Evolutionary conservation across 2,113 vertebrate genomes (phyloP).

Genomic region (Nicator chloris): DNA sequence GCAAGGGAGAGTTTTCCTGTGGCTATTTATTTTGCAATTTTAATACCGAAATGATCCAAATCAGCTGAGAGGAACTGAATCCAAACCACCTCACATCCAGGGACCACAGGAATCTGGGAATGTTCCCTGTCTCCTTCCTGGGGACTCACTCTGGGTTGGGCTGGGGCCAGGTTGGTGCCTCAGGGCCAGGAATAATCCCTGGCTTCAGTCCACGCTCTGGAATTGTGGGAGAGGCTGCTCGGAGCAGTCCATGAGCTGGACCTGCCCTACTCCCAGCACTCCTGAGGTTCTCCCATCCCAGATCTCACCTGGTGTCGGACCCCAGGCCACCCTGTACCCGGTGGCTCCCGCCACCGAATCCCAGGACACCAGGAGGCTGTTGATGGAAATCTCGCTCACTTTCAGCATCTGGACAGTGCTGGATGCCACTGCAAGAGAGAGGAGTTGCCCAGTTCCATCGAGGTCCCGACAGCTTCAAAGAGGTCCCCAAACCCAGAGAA

Average conservation of each 20-base stretch:
- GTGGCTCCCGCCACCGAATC: slow-evolving; percentile 82
- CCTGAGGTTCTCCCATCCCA: neutral
- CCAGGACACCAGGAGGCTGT: slow-evolving; percentile 78
- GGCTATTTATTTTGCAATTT: neutral
- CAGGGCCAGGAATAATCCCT: neutral
- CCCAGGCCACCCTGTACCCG: slow-evolving; percentile 85
- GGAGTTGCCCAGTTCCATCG: neutral
- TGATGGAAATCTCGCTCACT: slow-evolving; percentile 77
- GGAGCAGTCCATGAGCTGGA: neutral
- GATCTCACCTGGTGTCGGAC: slow-evolving; percentile 81
- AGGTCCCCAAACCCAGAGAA: neutral
- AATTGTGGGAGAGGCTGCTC: neutral
- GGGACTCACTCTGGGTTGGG: too few species aligned
- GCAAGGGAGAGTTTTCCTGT: neutral
- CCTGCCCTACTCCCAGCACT: neutral
- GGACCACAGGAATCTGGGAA: neutral
- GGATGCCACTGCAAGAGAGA: slow-evolving; percentile 77
- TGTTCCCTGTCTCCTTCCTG: neutral
- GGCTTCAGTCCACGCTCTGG: neutral
- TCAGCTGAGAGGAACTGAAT: neutral
- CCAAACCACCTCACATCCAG: neutral
- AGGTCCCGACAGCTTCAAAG: neutral
- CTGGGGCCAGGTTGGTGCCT: neutral
- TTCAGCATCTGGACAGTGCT: slow-evolving; percentile 80
- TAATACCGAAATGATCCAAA: neutral